Evolutionary conservation across 2,888 invertebrate species (phyloP).

Genomic region (Pycnomerus fuliginosus): DNA sequence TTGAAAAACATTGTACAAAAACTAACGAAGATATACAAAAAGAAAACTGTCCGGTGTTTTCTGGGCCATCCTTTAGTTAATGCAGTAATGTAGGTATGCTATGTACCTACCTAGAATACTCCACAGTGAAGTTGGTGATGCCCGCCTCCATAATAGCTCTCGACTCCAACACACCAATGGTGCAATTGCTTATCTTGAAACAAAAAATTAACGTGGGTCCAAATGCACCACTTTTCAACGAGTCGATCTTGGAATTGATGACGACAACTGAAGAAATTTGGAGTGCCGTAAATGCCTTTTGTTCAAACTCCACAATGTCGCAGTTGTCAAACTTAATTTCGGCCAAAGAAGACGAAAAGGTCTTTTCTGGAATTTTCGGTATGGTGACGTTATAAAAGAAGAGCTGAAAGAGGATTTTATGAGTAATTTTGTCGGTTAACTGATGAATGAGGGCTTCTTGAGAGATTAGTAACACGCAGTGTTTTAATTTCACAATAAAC

Average conservation of each 20-base stretch:
- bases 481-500: too few relatives aligned
- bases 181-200: constrained; percentile 62
- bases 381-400: constrained; percentile 62
- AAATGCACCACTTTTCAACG: constrained; percentile 65
- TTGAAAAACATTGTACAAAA: too few relatives aligned
- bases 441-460: too few relatives aligned
- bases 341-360: constrained; percentile 66
- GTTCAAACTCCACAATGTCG: constrained; percentile 58
- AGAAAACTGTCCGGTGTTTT: too few relatives aligned
- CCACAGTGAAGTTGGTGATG: constrained; percentile 64
- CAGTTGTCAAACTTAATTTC: constrained; percentile 60
- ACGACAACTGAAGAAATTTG: constrained; percentile 64
- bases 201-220: constrained; percentile 61
- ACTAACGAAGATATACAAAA: too few relatives aligned
- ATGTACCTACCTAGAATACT: constrained; percentile 64
- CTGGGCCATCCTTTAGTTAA: too few relatives aligned
- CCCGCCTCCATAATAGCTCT: constrained; percentile 66
- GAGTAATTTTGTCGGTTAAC: too few relatives aligned
- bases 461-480: too few relatives aligned
- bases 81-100: too few relatives aligned
- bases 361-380: constrained; percentile 60
- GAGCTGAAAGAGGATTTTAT: constrained; percentile 67
- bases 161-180: constrained; percentile 57
- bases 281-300: constrained; percentile 67
- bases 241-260: constrained; percentile 61